These are phyloP conservation scores for Drosophila kambysellisi DNA, from an alignment of 2,888 invertebrate species.

Conservation along the genomic window DNA sequence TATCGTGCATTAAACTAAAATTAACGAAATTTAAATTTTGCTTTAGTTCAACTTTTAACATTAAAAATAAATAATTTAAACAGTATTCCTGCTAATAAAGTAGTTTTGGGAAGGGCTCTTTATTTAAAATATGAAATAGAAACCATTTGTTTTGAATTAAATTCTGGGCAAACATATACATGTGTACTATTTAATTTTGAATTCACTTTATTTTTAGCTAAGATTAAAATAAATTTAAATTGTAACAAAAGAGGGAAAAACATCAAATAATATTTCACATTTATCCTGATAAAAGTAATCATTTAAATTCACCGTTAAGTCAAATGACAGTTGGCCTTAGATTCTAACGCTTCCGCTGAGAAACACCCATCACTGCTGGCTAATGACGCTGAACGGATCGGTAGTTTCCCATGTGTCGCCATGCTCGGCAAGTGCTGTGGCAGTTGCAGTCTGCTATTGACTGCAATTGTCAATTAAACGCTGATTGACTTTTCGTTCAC, in stretches of 20 bases:
- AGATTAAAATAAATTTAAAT: background rate
- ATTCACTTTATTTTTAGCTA: background rate
- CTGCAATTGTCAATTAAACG: conserved; percentile 75
- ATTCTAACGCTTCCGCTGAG: background rate
- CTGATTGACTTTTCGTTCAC: conserved; percentile 74
- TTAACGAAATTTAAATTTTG: background rate
- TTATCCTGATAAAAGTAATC: background rate
- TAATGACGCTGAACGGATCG: conserved; percentile 28
- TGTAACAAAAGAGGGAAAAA: background rate
- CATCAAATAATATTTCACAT: background rate
- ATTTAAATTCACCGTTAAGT: no score
- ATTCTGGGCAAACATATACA: no score
- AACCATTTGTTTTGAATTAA: background rate
- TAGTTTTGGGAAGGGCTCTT: background rate
- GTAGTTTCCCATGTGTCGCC: background rate
- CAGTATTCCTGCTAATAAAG: background rate
- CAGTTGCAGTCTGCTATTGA: conserved; percentile 40
- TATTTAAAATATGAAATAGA: background rate
- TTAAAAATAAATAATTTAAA: background rate
- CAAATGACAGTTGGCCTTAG: background rate
- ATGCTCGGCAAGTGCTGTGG: conserved; percentile 25
- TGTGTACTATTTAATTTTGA: no score
- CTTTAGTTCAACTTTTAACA: background rate
- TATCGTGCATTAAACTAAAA: background rate
- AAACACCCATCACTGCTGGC: conserved; percentile 32